phyloP scores from a whole-genome alignment of 2,113 vertebrate genomes.

The Myrmophylax atrothorax region DNA sequence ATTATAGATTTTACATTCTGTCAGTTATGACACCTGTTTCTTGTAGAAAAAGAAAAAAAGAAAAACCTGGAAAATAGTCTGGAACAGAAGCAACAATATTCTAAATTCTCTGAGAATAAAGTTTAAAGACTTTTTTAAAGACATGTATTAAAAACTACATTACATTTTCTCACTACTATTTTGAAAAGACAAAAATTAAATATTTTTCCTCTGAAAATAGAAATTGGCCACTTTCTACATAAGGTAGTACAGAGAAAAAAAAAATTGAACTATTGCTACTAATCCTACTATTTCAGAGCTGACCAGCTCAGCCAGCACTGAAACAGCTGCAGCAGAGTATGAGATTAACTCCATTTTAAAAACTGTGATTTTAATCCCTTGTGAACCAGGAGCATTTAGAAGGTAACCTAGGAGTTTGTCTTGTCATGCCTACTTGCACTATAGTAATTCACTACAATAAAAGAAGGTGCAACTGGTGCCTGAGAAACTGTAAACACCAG shows the following conservation, averaged over 20 bases:
- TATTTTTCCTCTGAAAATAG: neutral
- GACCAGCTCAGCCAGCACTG: slow-evolving; percentile 34
- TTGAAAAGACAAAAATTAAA: neutral
- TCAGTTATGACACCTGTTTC: neutral
- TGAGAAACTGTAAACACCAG: slow-evolving; percentile 75
- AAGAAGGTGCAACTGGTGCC: slow-evolving; percentile 81
- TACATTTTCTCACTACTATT: neutral
- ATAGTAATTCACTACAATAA: slow-evolving; percentile 73
- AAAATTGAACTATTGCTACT: neutral
- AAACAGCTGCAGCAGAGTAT: slow-evolving; percentile 55
- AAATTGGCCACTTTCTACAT: neutral
- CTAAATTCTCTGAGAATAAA: neutral
- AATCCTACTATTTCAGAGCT: neutral
- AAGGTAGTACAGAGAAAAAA: neutral
- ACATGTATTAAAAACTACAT: neutral
- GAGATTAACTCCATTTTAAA: slow-evolving; percentile 81
- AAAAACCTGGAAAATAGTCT: neutral
- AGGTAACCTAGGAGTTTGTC: slow-evolving; percentile 76
- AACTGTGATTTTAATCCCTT: slow-evolving; percentile 81
- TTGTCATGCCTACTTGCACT: slow-evolving; percentile 74
- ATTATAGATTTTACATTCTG: neutral
- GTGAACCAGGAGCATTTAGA: slow-evolving; percentile 80
- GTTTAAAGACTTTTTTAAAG: neutral
- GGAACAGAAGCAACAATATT: neutral
- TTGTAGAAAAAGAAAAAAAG: neutral